Evolutionary conservation across 2,113 vertebrate species (phyloP).

Genomic region (Terrapene triunguis): DNA sequence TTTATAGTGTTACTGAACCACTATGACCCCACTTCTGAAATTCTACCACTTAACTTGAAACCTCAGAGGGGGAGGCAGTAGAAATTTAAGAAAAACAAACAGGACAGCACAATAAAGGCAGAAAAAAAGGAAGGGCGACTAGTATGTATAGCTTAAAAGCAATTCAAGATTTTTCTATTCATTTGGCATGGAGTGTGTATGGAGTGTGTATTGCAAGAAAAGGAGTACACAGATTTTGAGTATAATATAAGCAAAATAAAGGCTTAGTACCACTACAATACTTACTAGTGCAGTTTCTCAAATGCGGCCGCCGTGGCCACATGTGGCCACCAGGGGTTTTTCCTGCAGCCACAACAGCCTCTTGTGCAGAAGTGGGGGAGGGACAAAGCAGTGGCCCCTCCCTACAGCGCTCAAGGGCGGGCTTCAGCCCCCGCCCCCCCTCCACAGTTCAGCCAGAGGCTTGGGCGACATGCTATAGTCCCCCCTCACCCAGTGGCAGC

Average conservation of each 20-base stretch:
- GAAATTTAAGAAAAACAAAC: not conserved
- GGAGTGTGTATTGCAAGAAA: not conserved
- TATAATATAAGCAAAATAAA: conserved; percentile 25
- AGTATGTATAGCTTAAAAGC: conserved; percentile 2
- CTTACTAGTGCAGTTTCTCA: no score
- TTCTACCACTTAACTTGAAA: not conserved
- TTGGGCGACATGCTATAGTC: no score
- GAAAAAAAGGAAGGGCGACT: not conserved
- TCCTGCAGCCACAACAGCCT: no score
- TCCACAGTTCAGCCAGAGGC: no score
- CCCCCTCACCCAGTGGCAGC: no score
- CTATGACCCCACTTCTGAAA: not conserved
- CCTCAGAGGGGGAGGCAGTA: not conserved
- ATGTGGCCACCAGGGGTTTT: no score
- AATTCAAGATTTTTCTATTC: conserved; percentile 23
- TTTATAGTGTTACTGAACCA: not conserved
- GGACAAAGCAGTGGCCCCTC: no score
- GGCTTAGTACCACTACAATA: not conserved
- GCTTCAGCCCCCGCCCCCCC: no score
- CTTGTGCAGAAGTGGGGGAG: no score
- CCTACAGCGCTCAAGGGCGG: no score
- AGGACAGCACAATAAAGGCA: not conserved
- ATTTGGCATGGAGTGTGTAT: conserved; percentile 12
- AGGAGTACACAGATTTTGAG: not conserved
- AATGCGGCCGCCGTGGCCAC: no score